These are phyloP conservation scores for Emydocephalus ijimae DNA, from an alignment of 2,113 vertebrate genomes.

Conservation along the genomic window DNA sequence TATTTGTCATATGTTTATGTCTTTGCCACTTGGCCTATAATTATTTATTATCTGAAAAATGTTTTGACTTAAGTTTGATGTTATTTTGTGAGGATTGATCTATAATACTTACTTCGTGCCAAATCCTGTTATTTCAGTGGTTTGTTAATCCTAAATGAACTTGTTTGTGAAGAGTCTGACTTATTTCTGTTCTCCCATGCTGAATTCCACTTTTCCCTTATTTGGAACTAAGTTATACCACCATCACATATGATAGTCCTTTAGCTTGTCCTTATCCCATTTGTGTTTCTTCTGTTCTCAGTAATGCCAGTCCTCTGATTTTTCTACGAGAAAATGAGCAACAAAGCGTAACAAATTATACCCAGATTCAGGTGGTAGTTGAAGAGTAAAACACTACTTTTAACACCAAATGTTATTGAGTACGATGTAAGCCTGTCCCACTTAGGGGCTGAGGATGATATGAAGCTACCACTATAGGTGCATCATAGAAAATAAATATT, in stretches of 20 bases:
- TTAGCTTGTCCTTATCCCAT: background rate
- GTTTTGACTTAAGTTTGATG: background rate
- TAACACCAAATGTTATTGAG: background rate
- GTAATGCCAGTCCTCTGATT: background rate
- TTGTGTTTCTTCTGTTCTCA: background rate
- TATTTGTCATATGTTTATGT: background rate
- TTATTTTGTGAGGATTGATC: background rate
- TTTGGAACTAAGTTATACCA: background rate
- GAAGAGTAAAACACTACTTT: background rate
- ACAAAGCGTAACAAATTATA: background rate
- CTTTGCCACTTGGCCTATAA: background rate
- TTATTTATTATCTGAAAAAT: background rate
- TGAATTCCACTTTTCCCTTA: background rate
- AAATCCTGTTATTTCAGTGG: background rate
- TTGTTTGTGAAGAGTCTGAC: background rate
- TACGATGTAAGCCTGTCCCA: background rate
- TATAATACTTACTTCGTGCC: background rate
- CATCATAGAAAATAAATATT: background rate
- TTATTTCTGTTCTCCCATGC: background rate
- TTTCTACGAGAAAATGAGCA: background rate
- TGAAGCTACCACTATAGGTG: background rate
- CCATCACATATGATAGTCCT: background rate
- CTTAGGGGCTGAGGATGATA: background rate
- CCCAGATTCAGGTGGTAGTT: background rate
- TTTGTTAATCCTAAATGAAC: background rate